Percentiles rank a stretch among this genome's conserved stretches.
Evolutionary conservation across 2,113 vertebrate genomes (phyloP).

Genomic region (Indicator maculatus): DNA sequence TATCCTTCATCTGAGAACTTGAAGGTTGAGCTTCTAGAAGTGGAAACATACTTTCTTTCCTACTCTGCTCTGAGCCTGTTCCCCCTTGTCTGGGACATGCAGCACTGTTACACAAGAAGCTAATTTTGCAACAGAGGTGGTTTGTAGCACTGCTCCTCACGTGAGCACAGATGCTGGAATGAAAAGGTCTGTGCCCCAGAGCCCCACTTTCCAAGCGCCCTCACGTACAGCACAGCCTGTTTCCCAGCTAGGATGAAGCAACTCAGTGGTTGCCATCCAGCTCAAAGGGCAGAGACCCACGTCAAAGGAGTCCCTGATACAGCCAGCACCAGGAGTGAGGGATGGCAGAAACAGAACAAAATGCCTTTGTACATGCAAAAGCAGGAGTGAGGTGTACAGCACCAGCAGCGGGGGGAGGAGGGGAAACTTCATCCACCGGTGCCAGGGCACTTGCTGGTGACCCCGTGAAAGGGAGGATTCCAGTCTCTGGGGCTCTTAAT

Average conservation of each 20-base stretch:
- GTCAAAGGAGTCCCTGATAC: not conserved
- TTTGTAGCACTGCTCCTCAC: fast-evolving
- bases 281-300: not conserved
- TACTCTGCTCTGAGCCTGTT: fast-evolving
- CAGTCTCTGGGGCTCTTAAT: conserved; percentile 34
- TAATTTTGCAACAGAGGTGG: not conserved
- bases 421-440: not conserved
- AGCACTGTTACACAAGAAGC: fast-evolving
- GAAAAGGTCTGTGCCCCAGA: not conserved
- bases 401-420: not conserved
- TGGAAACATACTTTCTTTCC: not conserved
- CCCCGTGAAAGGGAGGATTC: not conserved
- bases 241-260: not conserved
- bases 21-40: not conserved
- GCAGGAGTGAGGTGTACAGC: not conserved
- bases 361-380: not conserved
- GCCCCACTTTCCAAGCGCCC: not conserved
- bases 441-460: not conserved
- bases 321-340: not conserved
- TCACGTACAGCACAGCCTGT: not conserved
- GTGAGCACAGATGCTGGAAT: not conserved
- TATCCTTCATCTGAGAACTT: not conserved
- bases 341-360: not conserved
- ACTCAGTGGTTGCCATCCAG: not conserved
- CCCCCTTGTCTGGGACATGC: fast-evolving